Evolutionary conservation across 2,113 vertebrate species (phyloP).

Genomic region (Sinosuthora webbiana): DNA sequence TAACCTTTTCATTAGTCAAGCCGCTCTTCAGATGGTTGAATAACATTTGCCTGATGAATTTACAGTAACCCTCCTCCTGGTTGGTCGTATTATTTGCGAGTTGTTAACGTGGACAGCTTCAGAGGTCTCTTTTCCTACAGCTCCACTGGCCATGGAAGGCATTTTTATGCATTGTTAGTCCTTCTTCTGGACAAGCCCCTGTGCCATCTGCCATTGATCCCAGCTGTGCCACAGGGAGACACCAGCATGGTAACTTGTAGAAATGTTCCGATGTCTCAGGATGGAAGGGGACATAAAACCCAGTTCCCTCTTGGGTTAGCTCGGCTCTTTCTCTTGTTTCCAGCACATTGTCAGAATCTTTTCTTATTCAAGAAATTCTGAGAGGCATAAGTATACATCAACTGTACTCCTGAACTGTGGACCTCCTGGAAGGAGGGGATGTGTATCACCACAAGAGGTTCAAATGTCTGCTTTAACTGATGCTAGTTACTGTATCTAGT

Average conservation of each 20-base stretch:
- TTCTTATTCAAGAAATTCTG: neutral
- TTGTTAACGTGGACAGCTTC: neutral
- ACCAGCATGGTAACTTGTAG: neutral
- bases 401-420: neutral
- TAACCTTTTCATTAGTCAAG: constrained; percentile 45
- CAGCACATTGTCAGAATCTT: neutral
- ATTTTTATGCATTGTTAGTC: neutral
- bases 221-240: neutral
- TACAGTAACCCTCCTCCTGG: neutral
- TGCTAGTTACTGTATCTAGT: neutral
- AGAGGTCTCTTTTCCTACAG: neutral
- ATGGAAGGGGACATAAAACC: neutral
- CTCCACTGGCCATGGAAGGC: neutral
- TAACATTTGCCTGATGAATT: constrained; percentile 23
- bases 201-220: neutral
- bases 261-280: neutral
- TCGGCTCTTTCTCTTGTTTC: neutral
- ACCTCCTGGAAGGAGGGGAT: neutral
- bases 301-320: neutral
- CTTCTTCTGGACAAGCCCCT: neutral
- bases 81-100: neutral
- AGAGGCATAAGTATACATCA: neutral
- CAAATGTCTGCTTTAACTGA: neutral
- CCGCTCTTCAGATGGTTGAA: neutral
- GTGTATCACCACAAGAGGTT: neutral